phyloP scores from a whole-genome alignment of 1,140 invertebrate genomes.

The Anthonomus grandis region DNA sequence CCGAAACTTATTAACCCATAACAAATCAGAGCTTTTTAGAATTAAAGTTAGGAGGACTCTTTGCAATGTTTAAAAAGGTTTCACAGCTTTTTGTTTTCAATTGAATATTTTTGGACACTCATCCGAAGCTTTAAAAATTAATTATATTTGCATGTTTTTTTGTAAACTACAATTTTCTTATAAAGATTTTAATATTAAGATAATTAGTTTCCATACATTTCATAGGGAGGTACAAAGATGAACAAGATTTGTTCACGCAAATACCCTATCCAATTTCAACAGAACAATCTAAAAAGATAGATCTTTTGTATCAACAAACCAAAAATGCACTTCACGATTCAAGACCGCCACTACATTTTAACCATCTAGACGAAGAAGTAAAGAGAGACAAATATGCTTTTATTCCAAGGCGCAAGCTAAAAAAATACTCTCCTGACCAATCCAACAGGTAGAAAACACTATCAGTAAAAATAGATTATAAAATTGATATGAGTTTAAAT shows the following conservation, averaged over 20 bases:
- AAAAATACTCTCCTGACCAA: slow-evolving; percentile 11
- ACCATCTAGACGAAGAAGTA: slow-evolving; percentile 1
- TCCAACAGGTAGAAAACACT: slow-evolving; percentile 15
- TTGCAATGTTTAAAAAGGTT: not conserved
- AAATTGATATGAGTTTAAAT: not conserved
- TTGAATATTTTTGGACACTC: not conserved
- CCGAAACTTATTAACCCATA: no score
- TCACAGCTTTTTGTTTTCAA: not conserved
- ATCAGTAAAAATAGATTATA: not conserved
- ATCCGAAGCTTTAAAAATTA: not conserved
- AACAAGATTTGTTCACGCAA: slow-evolving; percentile 25
- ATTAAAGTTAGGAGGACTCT: not conserved
- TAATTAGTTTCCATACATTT: no score
- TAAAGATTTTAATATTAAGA: not conserved
- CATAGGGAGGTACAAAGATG: slow-evolving; percentile 27
- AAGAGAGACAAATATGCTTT: not conserved
- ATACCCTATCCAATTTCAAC: not conserved
- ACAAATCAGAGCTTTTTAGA: no score
- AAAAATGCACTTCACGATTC: not conserved
- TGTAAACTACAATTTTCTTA: not conserved
- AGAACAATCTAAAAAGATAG: not conserved
- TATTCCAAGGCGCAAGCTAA: not conserved
- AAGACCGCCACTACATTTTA: not conserved
- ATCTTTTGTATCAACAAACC: not conserved
- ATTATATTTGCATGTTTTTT: not conserved